Evolutionary conservation across 2,113 vertebrate genomes (phyloP).

Genomic region (Cyphomyrus discorhynchus): DNA sequence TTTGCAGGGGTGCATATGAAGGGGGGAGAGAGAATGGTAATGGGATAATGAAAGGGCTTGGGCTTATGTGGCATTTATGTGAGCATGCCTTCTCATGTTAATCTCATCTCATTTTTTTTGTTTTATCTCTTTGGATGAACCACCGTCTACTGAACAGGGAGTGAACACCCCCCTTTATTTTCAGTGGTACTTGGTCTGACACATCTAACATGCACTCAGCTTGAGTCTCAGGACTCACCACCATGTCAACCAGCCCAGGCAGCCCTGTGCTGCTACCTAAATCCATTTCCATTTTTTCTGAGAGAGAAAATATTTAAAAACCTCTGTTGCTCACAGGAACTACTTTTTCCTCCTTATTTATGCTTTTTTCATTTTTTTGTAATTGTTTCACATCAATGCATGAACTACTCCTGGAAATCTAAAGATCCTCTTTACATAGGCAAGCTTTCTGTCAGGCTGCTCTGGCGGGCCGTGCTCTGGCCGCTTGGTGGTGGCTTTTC

Average conservation of each 20-base stretch:
- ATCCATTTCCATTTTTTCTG: conserved; percentile 4
- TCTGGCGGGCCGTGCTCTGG: background rate
- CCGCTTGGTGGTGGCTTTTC: conserved; percentile 9
- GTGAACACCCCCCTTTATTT: background rate
- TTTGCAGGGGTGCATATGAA: too few relatives aligned
- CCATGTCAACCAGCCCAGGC: background rate
- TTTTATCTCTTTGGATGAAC: background rate
- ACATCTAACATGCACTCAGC: background rate
- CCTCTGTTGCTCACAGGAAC: background rate
- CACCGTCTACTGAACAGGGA: background rate
- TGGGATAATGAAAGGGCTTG: background rate
- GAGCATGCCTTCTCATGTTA: background rate
- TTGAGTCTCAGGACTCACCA: background rate
- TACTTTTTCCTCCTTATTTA: conserved; percentile 2
- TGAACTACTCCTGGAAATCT: conserved; percentile 9
- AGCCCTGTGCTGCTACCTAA: background rate
- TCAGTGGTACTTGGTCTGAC: background rate
- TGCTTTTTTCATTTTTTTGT: background rate
- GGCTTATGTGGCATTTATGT: background rate
- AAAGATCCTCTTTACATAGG: conserved; percentile 10
- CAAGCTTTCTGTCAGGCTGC: background rate
- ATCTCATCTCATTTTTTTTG: background rate
- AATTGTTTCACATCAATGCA: conserved; percentile 18
- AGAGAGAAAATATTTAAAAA: background rate
- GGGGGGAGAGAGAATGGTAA: background rate